Percentiles rank a stretch among this genome's conserved stretches.
Conservation (phyloP, 2,797 vertebrate species). For the Cyprinella venusta region DNA sequence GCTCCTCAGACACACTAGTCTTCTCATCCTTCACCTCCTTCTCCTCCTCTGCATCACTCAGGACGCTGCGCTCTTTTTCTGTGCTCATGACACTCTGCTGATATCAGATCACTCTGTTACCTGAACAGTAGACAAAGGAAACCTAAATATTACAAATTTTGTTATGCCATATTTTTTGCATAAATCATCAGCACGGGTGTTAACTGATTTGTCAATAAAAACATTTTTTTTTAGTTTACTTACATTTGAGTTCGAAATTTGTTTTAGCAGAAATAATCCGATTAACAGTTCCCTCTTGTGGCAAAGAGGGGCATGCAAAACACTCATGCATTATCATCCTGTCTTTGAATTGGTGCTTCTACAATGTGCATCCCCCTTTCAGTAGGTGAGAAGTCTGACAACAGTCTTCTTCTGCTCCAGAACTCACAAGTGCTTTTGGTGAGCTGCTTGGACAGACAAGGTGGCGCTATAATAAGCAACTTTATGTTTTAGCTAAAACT, state of each 20-base stretch:
- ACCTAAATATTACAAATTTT: not conserved
- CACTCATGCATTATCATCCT: not conserved
- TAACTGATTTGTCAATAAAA: not conserved
- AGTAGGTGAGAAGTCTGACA: not conserved
- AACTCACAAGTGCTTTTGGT: not conserved
- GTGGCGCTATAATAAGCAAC: not conserved
- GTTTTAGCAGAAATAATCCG: not conserved
- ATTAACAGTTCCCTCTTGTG: not conserved
- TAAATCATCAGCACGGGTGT: not conserved
- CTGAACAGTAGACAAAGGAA: slow-evolving; percentile 61
- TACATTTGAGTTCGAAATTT: not conserved
- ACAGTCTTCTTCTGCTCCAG: not conserved
- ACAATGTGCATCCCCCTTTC: not conserved
- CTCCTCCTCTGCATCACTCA: slow-evolving; percentile 68
- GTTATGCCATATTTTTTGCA: too few species aligned
- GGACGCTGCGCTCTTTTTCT: slow-evolving; percentile 72
- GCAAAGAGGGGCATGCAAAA: not conserved
- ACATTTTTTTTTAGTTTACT: not conserved
- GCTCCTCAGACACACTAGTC: slow-evolving; percentile 69
- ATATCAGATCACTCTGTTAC: slow-evolving; percentile 74
- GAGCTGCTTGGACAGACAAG: not conserved
- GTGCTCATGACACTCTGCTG: slow-evolving; percentile 72
- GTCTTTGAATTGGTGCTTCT: not conserved
- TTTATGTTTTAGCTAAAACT: not conserved
- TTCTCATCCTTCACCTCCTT: slow-evolving; percentile 65